Percentiles rank a stretch among this genome's conserved stretches.
phyloP scores from a whole-genome alignment of 2,797 vertebrate species.

The Alca torda region DNA sequence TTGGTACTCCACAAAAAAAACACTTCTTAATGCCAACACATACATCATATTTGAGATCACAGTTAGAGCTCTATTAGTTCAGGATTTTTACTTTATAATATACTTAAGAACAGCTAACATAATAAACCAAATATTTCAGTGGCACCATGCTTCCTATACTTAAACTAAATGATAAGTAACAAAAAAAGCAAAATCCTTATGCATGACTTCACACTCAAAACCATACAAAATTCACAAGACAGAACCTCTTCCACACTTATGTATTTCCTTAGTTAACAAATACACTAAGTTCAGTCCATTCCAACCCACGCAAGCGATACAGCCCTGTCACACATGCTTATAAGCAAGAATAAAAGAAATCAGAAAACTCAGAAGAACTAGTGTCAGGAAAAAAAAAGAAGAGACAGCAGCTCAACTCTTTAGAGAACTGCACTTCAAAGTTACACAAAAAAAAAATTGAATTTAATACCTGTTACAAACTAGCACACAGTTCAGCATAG shows the following conservation, averaged over 20 bases:
- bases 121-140: background rate
- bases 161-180: background rate
- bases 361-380: background rate
- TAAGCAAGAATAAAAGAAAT: background rate
- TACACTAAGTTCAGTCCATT: background rate
- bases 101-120: background rate
- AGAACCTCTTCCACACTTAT: background rate
- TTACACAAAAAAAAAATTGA: background rate
- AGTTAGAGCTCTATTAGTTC: background rate
- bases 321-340: rapidly evolving
- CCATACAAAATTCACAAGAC: background rate
- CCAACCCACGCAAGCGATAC: rapidly evolving
- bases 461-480: background rate
- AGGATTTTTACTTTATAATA: background rate
- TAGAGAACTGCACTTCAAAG: rapidly evolving
- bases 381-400: too few relatives aligned
- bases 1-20: background rate
- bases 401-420: background rate
- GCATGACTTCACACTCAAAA: background rate
- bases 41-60: rapidly evolving
- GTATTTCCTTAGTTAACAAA: background rate
- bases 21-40: background rate
- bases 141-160: background rate
- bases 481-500: background rate
- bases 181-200: background rate